Evolutionary conservation across 2,113 vertebrate genomes (phyloP).

Genomic region (Opisthocomus hoazin): DNA sequence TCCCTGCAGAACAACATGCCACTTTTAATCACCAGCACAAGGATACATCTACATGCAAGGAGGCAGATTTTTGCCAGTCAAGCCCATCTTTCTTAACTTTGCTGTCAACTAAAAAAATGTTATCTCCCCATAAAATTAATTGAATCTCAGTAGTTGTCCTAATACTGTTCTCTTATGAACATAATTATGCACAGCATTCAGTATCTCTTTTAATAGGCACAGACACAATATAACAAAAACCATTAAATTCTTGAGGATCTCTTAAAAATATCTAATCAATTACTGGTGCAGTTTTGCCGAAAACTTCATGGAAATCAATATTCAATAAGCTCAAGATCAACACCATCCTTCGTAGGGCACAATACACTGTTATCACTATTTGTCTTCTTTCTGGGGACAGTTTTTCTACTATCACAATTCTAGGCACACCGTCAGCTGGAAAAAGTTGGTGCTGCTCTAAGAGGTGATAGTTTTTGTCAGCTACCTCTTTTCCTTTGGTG

Average conservation of each 20-base stretch:
- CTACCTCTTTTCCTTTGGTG: neutral
- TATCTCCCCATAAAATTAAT: neutral
- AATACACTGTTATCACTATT: neutral
- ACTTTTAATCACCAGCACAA: neutral
- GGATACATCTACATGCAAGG: neutral
- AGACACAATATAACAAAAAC: neutral
- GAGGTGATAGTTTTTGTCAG: neutral
- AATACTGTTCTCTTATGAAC: neutral
- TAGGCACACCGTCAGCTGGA: neutral
- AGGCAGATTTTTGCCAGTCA: neutral
- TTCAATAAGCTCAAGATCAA: neutral
- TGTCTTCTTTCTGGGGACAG: neutral
- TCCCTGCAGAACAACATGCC: neutral
- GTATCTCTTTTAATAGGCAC: neutral
- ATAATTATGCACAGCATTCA: neutral
- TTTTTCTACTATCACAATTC: neutral
- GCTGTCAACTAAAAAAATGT: neutral
- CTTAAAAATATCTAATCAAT: neutral
- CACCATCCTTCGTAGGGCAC: accelerated
- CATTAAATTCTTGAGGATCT: neutral
- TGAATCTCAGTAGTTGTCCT: neutral
- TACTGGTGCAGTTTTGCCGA: neutral
- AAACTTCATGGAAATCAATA: neutral
- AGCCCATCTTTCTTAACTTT: neutral
- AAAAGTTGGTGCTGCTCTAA: neutral